Percentiles rank a stretch among this genome's conserved stretches.
phyloP scores from a whole-genome alignment of 2,888 invertebrate genomes.

The Drosophila incognita region DNA sequence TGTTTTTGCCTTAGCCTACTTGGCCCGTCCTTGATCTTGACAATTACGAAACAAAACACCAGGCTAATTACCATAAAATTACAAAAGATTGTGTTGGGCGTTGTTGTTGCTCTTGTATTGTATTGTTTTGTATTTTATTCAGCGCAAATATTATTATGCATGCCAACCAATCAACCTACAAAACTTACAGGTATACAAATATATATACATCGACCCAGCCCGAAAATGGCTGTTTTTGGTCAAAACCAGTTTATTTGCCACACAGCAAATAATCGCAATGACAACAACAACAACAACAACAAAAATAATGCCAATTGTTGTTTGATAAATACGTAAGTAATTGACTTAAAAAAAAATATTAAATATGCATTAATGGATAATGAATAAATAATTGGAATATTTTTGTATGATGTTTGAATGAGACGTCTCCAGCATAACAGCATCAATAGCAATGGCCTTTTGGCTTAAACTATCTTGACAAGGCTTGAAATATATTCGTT shows the following conservation, averaged over 20 bases:
- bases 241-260: constrained; percentile 56
- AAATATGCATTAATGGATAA: constrained; percentile 2
- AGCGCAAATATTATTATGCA: constrained; percentile 53
- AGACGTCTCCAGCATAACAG: background rate
- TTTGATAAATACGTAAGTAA: constrained; percentile 5
- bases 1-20: constrained; percentile 47
- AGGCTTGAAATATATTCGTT: background rate
- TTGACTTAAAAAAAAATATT: constrained; percentile 4
- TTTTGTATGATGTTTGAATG: background rate
- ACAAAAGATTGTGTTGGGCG: constrained; percentile 61
- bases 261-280: constrained; percentile 23
- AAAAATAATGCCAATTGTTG: constrained; percentile 7
- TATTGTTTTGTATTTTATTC: constrained; percentile 26
- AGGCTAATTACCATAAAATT: constrained; percentile 72
- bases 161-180: constrained; percentile 50
- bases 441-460: background rate
- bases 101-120: constrained; percentile 16
- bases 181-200: constrained; percentile 10
- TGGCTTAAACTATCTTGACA: background rate
- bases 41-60: constrained; percentile 64
- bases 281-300: constrained; percentile 5
- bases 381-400: background rate
- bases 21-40: constrained; percentile 73
- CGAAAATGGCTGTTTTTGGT: constrained; percentile 60
- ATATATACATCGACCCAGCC: constrained; percentile 30